Evolutionary conservation across 2,113 vertebrate genomes (phyloP).

Genomic region (Thamnaconus septentrionalis): DNA sequence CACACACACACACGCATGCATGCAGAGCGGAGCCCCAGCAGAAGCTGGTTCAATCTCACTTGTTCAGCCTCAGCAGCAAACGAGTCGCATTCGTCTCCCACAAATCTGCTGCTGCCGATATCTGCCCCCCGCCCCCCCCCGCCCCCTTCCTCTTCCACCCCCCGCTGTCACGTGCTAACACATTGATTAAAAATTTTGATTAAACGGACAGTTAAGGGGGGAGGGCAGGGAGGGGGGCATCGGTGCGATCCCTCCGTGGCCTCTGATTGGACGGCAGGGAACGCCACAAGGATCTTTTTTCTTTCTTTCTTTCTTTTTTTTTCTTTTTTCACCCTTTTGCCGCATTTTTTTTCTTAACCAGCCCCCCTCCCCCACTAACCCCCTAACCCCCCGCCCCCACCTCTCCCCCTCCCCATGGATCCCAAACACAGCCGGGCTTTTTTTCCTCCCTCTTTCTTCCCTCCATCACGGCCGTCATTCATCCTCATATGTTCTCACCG

Average conservation of each 20-base stretch:
- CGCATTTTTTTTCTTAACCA: background rate
- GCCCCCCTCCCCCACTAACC: background rate
- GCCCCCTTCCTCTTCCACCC: conserved; percentile 34
- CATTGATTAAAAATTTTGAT: conserved; percentile 65
- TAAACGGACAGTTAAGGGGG: conserved; percentile 57
- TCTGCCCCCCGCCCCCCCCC: conserved; percentile 44
- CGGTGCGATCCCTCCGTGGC: conserved; percentile 33
- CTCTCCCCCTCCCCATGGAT: conserved; percentile 65
- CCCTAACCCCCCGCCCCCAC: conserved; percentile 9
- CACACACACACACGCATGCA: conserved; percentile 1
- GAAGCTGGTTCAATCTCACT: conserved; percentile 4
- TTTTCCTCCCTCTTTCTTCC: conserved; percentile 10
- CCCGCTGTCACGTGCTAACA: conserved; percentile 51
- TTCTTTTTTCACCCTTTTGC: background rate
- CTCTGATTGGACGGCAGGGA: conserved; percentile 20
- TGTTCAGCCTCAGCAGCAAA: conserved; percentile 48
- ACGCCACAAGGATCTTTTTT: conserved; percentile 16
- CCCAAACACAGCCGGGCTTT: conserved; percentile 68
- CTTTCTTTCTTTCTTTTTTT: no score
- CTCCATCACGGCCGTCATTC: conserved; percentile 56
- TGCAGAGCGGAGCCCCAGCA: background rate
- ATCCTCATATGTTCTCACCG: conserved; percentile 72
- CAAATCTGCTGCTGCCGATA: conserved; percentile 59
- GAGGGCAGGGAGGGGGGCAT: conserved; percentile 25
- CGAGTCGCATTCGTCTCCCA: conserved; percentile 56